Conservation (phyloP, 2,888 invertebrate species). For the Autographa pulchrina region DNA sequence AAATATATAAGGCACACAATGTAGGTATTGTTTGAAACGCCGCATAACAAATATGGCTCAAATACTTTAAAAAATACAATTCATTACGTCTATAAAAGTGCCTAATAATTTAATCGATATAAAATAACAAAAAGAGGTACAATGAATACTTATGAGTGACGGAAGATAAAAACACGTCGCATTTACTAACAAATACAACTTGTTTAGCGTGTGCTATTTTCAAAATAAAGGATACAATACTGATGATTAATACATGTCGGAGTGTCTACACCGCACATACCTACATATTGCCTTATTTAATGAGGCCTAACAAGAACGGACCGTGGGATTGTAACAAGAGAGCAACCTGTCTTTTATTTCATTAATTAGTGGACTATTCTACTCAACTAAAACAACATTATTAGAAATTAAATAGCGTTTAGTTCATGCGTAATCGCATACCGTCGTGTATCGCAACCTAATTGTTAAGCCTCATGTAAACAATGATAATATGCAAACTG, state of each 20-base stretch:
- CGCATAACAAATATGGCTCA: slow-evolving; percentile 60
- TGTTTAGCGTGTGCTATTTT: slow-evolving; percentile 26
- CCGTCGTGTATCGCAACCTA: slow-evolving; percentile 44
- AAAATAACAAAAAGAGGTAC: slow-evolving; percentile 50
- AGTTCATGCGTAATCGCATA: slow-evolving; percentile 43
- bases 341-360: slow-evolving; percentile 23
- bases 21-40: slow-evolving; percentile 54
- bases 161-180: slow-evolving; percentile 43
- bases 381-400: slow-evolving; percentile 21
- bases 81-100: slow-evolving; percentile 53
- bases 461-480: slow-evolving; percentile 59
- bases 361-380: slow-evolving; percentile 1
- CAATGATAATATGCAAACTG: slow-evolving; percentile 52
- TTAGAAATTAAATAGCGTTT: slow-evolving; percentile 32
- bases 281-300: slow-evolving; percentile 20
- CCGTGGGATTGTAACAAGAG: slow-evolving; percentile 21
- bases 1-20: slow-evolving; percentile 75
- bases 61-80: slow-evolving; percentile 51
- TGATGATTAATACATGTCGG: slow-evolving; percentile 72
- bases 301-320: slow-evolving; percentile 48
- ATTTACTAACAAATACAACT: slow-evolving; percentile 37
- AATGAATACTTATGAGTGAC: slow-evolving; percentile 46
- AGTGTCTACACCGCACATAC: slow-evolving; percentile 46
- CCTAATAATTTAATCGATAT: slow-evolving; percentile 45
- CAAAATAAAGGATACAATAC: slow-evolving; percentile 73